Conservation (phyloP, 2,888 invertebrate genomes). For the Polydrusus cervinus region DNA sequence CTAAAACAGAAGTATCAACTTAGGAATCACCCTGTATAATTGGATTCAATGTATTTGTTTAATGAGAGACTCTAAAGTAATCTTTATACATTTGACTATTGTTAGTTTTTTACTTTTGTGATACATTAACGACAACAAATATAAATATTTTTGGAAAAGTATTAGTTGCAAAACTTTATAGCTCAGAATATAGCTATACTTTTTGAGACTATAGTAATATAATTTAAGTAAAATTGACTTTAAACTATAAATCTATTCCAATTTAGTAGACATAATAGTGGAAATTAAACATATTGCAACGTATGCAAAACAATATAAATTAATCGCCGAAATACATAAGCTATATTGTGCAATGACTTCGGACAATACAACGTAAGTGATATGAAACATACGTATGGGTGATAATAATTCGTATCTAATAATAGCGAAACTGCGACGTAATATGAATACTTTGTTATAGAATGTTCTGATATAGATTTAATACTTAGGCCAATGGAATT, state of each 20-base stretch:
- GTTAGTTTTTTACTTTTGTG: too few species aligned
- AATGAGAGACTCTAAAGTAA: too few species aligned
- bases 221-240: background rate
- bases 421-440: constrained; percentile 23
- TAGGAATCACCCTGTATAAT: too few species aligned
- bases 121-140: too few species aligned
- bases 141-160: too few species aligned
- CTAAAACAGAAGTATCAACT: too few species aligned
- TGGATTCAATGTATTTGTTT: too few species aligned
- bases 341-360: constrained; percentile 39
- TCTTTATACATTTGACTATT: too few species aligned
- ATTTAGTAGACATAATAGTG: constrained; percentile 20
- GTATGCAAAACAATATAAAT: constrained; percentile 41
- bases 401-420: constrained; percentile 53
- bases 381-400: constrained; percentile 56
- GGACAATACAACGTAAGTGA: constrained; percentile 56
- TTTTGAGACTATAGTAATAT: too few species aligned
- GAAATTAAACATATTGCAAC: constrained; percentile 8
- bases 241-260: background rate
- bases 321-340: constrained; percentile 42
- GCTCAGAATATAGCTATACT: too few species aligned
- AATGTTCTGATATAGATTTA: constrained; percentile 5
- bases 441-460: constrained; percentile 27
- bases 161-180: too few species aligned
- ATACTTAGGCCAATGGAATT: background rate